phyloP scores from a whole-genome alignment of 1,140 invertebrate genomes.

The Reticulitermes speratus region DNA sequence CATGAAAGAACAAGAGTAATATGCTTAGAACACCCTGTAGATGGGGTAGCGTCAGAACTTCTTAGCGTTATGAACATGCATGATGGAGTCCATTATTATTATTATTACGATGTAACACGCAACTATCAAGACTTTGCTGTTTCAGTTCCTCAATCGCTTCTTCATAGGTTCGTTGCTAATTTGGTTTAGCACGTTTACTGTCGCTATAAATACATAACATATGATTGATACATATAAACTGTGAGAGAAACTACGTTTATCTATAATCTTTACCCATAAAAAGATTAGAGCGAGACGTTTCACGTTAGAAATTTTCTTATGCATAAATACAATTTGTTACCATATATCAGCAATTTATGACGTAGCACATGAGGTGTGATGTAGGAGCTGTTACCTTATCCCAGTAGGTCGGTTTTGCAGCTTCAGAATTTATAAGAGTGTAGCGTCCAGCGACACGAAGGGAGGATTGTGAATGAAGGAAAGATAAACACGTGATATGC shows the following conservation, averaged over 20 bases:
- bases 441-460: too few relatives aligned
- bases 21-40: background rate
- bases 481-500: too few relatives aligned
- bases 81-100: background rate
- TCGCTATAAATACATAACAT: constrained; percentile 1
- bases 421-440: too few relatives aligned
- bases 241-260: background rate
- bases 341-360: background rate
- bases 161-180: background rate
- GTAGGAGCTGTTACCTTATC: too few relatives aligned
- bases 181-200: background rate
- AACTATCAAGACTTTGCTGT: background rate
- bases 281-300: background rate
- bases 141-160: too few relatives aligned
- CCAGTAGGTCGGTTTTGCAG: too few relatives aligned
- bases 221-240: background rate
- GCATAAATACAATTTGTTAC: background rate
- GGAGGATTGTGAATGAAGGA: too few relatives aligned
- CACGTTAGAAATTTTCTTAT: background rate
- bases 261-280: background rate
- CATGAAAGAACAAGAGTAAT: background rate
- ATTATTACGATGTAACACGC: background rate
- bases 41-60: background rate
- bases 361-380: too few relatives aligned
- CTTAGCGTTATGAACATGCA: background rate